Evolutionary conservation across 2,113 vertebrate genomes (phyloP).

Genomic region (Lasiurus cinereus): DNA sequence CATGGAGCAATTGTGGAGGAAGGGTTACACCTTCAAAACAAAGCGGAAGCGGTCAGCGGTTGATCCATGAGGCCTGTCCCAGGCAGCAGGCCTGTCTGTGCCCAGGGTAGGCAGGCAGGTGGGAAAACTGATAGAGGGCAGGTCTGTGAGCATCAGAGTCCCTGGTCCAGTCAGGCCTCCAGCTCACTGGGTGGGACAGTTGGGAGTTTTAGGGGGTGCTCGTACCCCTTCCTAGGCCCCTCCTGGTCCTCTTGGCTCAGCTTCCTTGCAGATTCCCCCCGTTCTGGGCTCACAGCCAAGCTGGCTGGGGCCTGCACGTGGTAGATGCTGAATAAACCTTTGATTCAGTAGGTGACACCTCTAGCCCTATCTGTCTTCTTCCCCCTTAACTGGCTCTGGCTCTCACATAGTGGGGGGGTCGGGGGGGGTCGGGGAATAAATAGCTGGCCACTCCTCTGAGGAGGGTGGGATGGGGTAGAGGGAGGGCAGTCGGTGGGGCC

Average conservation of each 20-base stretch:
- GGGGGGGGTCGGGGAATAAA: neutral
- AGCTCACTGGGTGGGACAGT: neutral
- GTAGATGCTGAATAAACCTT: neutral
- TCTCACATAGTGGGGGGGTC: neutral
- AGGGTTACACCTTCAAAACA: neutral
- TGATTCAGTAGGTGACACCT: neutral
- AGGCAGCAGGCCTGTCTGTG: neutral
- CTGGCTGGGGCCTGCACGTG: neutral
- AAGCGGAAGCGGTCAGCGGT: neutral
- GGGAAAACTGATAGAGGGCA: neutral
- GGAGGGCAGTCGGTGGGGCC: neutral
- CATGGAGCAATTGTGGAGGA: neutral
- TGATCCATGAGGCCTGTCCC: neutral
- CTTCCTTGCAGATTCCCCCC: neutral
- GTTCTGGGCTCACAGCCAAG: neutral
- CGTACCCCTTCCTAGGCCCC: neutral
- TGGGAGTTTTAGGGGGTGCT: neutral
- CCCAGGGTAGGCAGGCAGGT: neutral
- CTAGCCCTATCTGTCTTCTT: slow-evolving; percentile 20
- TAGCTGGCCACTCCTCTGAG: neutral
- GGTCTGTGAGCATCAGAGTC: neutral
- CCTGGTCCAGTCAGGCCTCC: neutral
- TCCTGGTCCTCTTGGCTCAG: neutral
- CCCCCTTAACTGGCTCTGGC: neutral
- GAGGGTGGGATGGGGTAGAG: neutral